Conservation (phyloP, 2,797 vertebrate genomes). For the Micropoecilia bifurca region DNA sequence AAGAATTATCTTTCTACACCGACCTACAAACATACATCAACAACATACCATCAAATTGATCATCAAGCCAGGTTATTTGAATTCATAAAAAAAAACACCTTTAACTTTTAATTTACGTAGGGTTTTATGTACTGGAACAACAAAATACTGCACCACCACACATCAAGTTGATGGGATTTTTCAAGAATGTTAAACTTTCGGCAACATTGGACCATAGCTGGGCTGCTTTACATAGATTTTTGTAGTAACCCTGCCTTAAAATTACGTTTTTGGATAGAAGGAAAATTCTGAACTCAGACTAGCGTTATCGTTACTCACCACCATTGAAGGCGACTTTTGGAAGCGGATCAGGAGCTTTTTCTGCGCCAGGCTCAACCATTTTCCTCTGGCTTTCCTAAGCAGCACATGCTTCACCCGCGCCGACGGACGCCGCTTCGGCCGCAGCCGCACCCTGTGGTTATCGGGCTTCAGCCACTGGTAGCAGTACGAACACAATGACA, state of each 20-base stretch:
- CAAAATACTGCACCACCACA: neutral
- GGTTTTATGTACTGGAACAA: neutral
- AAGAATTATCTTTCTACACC: neutral
- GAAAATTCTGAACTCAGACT: neutral
- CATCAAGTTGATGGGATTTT: neutral
- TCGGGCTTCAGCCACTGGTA: slow-evolving; percentile 86
- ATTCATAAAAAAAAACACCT: neutral
- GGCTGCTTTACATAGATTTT: neutral
- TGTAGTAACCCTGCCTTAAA: neutral
- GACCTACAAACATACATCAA: neutral
- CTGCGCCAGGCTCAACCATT: slow-evolving; percentile 85
- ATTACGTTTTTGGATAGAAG: neutral
- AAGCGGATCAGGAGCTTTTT: slow-evolving; percentile 84
- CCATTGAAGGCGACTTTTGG: slow-evolving; percentile 79
- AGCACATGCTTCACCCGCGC: slow-evolving; percentile 83
- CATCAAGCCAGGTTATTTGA: neutral
- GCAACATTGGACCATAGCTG: neutral
- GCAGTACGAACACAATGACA: slow-evolving; percentile 84
- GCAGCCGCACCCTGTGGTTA: slow-evolving; percentile 84
- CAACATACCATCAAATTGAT: neutral
- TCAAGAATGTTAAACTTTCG: neutral
- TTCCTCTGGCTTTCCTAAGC: slow-evolving; percentile 76
- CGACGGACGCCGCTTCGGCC: slow-evolving; percentile 85
- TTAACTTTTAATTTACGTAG: neutral
- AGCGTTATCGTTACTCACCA: slow-evolving; percentile 85